These are phyloP conservation scores for Glomeris maerens DNA, from an alignment of 1,140 invertebrate genomes.

Conservation along the genomic window DNA sequence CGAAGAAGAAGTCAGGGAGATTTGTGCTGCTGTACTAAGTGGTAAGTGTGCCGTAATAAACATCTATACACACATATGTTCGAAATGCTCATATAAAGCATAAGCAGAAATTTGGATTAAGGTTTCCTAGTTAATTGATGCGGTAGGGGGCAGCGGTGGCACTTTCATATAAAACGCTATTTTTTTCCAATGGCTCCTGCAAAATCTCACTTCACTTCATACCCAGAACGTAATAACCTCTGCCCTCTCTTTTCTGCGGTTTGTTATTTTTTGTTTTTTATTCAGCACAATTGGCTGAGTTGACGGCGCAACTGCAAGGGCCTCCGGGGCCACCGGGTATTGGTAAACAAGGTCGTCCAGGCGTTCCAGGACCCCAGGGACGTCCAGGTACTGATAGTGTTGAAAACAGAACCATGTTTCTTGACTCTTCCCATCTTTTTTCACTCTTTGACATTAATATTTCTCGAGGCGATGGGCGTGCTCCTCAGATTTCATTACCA, in stretches of 20 bases:
- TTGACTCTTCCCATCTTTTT: neutral
- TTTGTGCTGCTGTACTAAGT: conserved; percentile 38
- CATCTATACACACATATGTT: too few species aligned
- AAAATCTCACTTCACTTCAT: neutral
- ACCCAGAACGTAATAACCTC: neutral
- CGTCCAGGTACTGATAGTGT: conserved; percentile 35
- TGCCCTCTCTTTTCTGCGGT: neutral
- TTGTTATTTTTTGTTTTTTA: conserved; percentile 7
- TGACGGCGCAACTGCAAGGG: conserved; percentile 41
- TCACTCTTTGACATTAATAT: too few species aligned
- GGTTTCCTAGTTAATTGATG: too few species aligned
- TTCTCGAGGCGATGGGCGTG: too few species aligned
- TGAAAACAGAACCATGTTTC: neutral
- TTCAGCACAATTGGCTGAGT: conserved; percentile 45
- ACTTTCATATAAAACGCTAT: too few species aligned
- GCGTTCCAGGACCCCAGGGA: conserved; percentile 44
- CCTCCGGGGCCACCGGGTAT: conserved; percentile 45
- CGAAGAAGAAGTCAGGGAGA: conserved; percentile 39
- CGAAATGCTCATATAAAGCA: too few species aligned
- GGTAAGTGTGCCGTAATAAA: conserved; percentile 25
- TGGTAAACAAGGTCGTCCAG: conserved; percentile 41
- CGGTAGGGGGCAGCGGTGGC: too few species aligned
- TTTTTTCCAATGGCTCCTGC: too few species aligned
- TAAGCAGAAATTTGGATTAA: too few species aligned
- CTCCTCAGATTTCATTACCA: too few species aligned